Evolutionary conservation across 37 sponge, comb jelly and placozoan genomes (phyloP).

Genomic region (Diacarnus erythraeanus): DNA sequence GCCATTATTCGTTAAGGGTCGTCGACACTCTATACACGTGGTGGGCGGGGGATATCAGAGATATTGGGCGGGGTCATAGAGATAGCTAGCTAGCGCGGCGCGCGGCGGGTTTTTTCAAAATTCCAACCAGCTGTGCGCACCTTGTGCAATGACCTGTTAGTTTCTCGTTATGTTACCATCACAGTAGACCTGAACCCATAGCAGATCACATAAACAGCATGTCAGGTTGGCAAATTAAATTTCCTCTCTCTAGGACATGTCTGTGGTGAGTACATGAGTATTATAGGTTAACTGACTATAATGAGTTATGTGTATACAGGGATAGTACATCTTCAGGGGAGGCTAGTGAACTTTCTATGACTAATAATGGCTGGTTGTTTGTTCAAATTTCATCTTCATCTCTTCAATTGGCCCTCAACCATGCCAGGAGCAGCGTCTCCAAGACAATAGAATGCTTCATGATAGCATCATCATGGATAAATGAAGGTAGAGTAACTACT

Average conservation of each 20-base stretch:
- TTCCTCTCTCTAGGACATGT: constrained; percentile 54
- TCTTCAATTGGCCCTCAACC: constrained; percentile 42
- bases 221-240: constrained; percentile 33
- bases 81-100: not conserved
- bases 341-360: constrained; percentile 3
- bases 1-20: not conserved
- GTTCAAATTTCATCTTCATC: constrained; percentile 18
- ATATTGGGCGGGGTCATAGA: constrained; percentile 7
- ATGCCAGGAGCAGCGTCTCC: constrained; percentile 3
- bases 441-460: constrained; percentile 31
- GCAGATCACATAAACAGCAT: too few relatives aligned
- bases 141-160: too few relatives aligned
- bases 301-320: too few relatives aligned
- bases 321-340: constrained; percentile 29
- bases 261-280: constrained; percentile 39
- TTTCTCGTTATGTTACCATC: too few relatives aligned
- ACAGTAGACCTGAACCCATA: too few relatives aligned
- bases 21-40: constrained; percentile 16
- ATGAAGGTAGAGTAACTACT: too few relatives aligned
- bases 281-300: too few relatives aligned
- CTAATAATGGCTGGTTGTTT: constrained; percentile 16
- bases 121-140: not conserved
- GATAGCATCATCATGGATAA: constrained; percentile 31
- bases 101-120: constrained; percentile 8
- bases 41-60: not conserved